phyloP scores from a whole-genome alignment of 2,888 invertebrate species.

The Drosophila setosimentum region DNA sequence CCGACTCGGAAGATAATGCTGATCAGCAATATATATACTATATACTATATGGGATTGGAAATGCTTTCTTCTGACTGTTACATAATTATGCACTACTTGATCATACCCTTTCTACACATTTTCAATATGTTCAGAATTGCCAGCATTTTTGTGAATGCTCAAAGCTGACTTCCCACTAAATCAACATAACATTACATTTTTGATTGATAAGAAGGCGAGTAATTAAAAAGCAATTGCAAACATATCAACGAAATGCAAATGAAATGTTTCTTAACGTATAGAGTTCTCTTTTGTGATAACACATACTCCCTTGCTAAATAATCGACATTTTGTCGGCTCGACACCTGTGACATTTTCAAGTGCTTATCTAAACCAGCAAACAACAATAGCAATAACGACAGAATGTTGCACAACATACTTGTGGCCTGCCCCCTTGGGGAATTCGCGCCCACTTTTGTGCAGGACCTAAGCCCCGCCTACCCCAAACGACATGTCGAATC shows the following conservation, averaged over 20 bases:
- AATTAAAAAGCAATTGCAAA: constrained; percentile 67
- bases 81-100: not conserved
- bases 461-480: not conserved
- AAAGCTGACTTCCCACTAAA: no score
- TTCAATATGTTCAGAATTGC: not conserved
- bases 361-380: constrained; percentile 53
- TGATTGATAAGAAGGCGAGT: constrained; percentile 41
- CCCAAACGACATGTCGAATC: not conserved
- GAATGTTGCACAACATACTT: constrained; percentile 52
- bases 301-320: not conserved
- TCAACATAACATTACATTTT: no score
- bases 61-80: not conserved
- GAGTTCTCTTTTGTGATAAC: not conserved
- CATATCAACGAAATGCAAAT: constrained; percentile 25
- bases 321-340: constrained; percentile 12
- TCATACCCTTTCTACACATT: not conserved
- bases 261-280: not conserved
- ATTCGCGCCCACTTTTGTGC: no score
- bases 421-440: constrained; percentile 18
- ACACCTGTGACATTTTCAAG: constrained; percentile 38
- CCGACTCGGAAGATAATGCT: not conserved
- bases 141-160: not conserved
- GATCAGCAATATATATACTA: not conserved
- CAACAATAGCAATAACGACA: constrained; percentile 2
- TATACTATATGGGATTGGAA: not conserved